A percentile compares a stretch with the other conserved stretches of the same genome.
These are phyloP conservation scores for Mastacembelus armatus DNA, from an alignment of 2,797 vertebrate genomes.

Conservation along the genomic window DNA sequence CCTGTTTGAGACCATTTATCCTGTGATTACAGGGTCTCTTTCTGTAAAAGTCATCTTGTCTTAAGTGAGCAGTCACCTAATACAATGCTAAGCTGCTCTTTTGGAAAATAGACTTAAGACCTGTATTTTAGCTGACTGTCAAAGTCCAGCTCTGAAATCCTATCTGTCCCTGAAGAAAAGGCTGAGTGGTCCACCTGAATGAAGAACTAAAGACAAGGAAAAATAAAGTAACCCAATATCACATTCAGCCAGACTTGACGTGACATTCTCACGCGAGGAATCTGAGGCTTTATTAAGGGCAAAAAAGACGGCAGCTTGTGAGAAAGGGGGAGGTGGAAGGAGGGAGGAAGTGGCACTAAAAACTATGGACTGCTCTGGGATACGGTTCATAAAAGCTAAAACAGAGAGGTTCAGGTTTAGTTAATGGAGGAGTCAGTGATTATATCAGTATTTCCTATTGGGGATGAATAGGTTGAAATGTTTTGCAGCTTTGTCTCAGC, in stretches of 20 bases:
- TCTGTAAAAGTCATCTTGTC: background rate
- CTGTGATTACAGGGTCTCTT: background rate
- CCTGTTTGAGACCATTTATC: background rate
- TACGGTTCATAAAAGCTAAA: background rate
- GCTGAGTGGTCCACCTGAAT: constrained; percentile 26
- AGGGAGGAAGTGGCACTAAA: background rate
- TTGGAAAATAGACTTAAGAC: background rate
- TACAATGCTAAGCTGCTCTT: constrained; percentile 25
- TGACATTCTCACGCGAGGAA: constrained; percentile 55
- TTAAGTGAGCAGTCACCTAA: constrained; percentile 36
- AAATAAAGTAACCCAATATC: constrained; percentile 57
- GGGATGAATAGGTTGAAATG: background rate
- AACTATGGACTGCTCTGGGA: background rate
- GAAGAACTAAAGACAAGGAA: constrained; percentile 40
- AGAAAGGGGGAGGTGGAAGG: constrained; percentile 1
- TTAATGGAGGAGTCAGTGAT: constrained; percentile 1
- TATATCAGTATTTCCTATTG: background rate
- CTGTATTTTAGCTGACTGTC: background rate
- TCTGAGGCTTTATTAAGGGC: constrained; percentile 31
- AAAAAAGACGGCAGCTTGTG: background rate
- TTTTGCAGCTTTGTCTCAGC: too few relatives aligned
- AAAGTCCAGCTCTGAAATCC: constrained; percentile 41
- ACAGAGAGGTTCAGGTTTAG: constrained; percentile 1
- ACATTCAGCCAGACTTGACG: constrained; percentile 37
- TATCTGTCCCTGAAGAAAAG: constrained; percentile 49